These are phyloP conservation scores for Acrocephalus arundinaceus DNA, from an alignment of 2,113 vertebrate species.

Conservation along the genomic window DNA sequence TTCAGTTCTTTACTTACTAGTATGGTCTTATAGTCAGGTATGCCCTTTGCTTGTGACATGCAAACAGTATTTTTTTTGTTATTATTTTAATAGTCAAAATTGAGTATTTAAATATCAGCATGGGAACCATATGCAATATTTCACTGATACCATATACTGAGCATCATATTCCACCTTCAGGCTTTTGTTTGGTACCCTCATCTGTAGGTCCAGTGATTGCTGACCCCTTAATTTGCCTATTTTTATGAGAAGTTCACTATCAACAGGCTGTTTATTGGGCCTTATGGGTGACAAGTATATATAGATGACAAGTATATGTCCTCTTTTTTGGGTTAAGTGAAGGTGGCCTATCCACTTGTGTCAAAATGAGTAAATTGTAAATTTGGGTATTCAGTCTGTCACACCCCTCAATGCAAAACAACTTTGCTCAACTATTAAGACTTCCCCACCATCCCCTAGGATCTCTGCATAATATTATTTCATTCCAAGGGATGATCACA, in stretches of 20 bases:
- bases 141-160: not conserved
- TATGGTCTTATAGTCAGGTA: not conserved
- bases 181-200: not conserved
- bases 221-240: not conserved
- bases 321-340: not conserved
- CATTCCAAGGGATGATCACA: not conserved
- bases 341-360: not conserved
- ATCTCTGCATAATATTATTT: not conserved
- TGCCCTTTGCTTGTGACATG: not conserved
- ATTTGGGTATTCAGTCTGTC: not conserved
- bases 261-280: not conserved
- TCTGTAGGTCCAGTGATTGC: not conserved
- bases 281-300: not conserved
- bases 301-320: not conserved
- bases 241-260: not conserved
- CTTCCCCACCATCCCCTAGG: not conserved
- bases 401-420: not conserved
- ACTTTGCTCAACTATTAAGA: not conserved
- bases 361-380: not conserved
- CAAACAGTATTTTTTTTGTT: not conserved
- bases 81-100: not conserved
- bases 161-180: not conserved
- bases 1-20: not conserved
- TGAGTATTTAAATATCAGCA: not conserved
- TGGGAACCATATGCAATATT: not conserved